Base-by-base conservation (phyloP, 2,113 vertebrate genomes). In the Pachycephala philippinensis region DNA sequence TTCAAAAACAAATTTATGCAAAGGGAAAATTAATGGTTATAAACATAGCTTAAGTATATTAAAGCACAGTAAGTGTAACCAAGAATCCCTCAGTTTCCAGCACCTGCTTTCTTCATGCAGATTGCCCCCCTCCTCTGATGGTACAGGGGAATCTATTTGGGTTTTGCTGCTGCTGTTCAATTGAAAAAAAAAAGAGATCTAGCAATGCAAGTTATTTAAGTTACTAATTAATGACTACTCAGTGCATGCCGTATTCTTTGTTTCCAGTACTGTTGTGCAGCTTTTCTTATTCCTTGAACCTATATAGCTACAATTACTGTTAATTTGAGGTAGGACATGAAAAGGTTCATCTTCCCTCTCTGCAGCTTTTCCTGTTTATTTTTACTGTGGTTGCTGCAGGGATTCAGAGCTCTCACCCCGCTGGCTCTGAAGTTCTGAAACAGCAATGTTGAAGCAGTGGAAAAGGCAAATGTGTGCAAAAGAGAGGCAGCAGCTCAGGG, bases 371-470 rank as follows among this genome's bases (percentile, higher is more conserved):
- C 54, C 49, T 19, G 6, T 75, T 90, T 45, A 23, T 22, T 70
- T 52, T 44, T 37, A 6, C 27, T 19, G 22, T 22, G 22, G 24
- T 1, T 39, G 45, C 71, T 78, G 65, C 37, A 78, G 35, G 44
- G 40, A 57, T 45, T 72, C 3, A 2, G 9, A 83, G 44, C 15
- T 39, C 23, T 56, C 65, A 64, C 30, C 28, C 40, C 3, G 2
- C 19, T 39, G 56, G 31, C 40, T 52, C 40, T 45, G 11, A 70
- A 45, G n/a, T 17, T 64, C 37, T 61, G 35, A 78, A 47, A 53
- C 1, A 4, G n/a, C 2, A 7, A 11, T 1, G 20, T 0, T 45
- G 52, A 42, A 79, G 59, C 9, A 57, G 23, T 6, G 26, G 35
- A 57, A 69, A 31, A 72, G 31, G 44, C 18, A 77, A 30, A 54